Evolutionary conservation across 2,797 vertebrate genomes (phyloP), one percentile per base, ranked within the genome.

Genomic region (Pseudochaenichthys georgianus): DNA sequence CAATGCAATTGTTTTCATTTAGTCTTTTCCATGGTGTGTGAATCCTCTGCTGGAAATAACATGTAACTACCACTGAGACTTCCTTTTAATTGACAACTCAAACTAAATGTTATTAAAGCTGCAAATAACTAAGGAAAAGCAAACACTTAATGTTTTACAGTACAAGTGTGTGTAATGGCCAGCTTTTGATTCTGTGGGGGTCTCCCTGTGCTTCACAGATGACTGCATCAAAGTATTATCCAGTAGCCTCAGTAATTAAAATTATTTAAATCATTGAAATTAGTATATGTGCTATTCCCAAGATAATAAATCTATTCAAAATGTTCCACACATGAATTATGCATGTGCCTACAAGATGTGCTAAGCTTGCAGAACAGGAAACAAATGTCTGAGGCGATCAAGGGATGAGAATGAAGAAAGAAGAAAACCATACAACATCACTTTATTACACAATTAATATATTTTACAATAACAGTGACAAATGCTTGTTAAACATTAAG

Each of bases 211-310:
- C 16, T 87, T 45, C 51, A 90, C 61, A 83, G 74, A 58, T 87
- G 87, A 85, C 65, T 89, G 85, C 74, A 47, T 67, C 59, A 13
- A 13, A 68, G 57, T 50, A 48, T 73, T 46, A 83, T 72, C 46
- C 54, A 50, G 42, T 5, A 45, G 57, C 23, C 59, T 53, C 70
- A 55, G 46, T 87, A 83, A 87, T 86, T 78, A 73, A 66, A 82
- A 77, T 68, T n/a, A 80, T 85, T 83, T 48, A 77, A 79, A 87
- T 81, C 60, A 75, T 41, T 81, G 64, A 83, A 83, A 80, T 81
- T 59, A 80, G 42, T 54, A 60, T 81, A 58, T 62, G 21, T 28
- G 53, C 75, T 80, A 73, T 78, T 70, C 81, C 73, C 66, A 66
- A 46, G 64, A 73, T 70, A 77, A 64, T 13, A 66, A 47, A 68